Conservation (phyloP, 2,113 vertebrate species). For the Grammomys surdaster region DNA sequence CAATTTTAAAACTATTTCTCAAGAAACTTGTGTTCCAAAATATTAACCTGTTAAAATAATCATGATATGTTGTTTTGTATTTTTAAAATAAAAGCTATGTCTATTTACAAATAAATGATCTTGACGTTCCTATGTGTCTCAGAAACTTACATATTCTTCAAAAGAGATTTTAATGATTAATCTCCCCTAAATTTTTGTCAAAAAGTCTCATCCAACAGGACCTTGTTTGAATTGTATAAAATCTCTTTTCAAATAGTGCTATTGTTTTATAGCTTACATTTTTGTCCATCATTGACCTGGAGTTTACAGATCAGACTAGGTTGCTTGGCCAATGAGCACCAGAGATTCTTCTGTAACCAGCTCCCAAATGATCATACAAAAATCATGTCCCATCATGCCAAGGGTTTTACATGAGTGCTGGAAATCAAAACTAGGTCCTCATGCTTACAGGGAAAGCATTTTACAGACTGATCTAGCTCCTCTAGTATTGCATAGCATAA, state of each 20-base stretch:
- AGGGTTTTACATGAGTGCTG: background rate
- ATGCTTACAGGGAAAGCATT: background rate
- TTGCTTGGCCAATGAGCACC: background rate
- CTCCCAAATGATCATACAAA: background rate
- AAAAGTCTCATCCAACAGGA: background rate
- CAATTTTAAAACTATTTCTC: background rate
- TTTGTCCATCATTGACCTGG: background rate
- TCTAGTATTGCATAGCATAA: background rate
- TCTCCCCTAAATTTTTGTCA: background rate
- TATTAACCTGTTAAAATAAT: background rate
- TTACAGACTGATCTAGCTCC: background rate
- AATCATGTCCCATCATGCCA: background rate
- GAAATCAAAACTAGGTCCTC: background rate
- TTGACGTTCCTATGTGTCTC: background rate
- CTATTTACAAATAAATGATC: rapidly evolving
- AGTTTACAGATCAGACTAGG: background rate
- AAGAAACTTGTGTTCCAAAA: background rate
- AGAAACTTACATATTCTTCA: background rate
- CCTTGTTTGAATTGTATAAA: background rate
- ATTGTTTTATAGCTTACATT: background rate
- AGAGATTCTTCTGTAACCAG: background rate
- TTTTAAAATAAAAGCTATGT: background rate
- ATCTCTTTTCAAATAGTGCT: background rate
- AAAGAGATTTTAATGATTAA: background rate
- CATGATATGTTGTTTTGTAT: background rate